phyloP scores from a whole-genome alignment of 2,113 vertebrate species.

The Tragulus kanchil region DNA sequence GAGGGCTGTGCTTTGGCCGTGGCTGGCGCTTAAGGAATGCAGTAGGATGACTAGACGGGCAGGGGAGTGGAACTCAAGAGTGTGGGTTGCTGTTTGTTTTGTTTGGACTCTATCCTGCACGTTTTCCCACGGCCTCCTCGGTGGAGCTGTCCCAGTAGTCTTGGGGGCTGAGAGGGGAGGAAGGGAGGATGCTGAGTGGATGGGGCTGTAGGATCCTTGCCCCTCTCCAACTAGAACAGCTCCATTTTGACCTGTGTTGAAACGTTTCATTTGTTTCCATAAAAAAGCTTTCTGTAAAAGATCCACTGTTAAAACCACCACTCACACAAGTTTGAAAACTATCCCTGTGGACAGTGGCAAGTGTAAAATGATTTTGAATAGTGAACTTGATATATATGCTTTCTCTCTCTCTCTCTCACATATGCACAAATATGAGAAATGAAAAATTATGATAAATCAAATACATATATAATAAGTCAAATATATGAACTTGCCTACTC shows the following conservation, averaged over 20 bases:
- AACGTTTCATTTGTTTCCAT: neutral
- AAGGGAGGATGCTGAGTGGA: neutral
- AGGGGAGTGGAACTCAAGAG: neutral
- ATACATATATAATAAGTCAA: neutral
- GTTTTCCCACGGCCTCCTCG: neutral
- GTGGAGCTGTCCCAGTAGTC: neutral
- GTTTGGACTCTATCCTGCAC: neutral
- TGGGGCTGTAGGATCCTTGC: neutral
- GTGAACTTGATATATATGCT: neutral
- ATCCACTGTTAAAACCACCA: neutral
- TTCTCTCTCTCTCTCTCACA: neutral
- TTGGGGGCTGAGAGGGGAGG: neutral
- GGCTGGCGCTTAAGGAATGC: neutral
- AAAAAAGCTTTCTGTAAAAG: neutral
- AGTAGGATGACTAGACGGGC: neutral
- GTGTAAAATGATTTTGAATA: neutral
- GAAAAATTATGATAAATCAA: neutral
- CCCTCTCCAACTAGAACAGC: neutral
- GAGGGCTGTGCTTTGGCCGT: too few species aligned
- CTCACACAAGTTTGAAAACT: slow-evolving; percentile 3
- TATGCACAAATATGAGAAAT: neutral
- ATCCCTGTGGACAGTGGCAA: neutral
- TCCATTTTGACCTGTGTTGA: neutral
- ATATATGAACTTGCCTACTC: neutral
- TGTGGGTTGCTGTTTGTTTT: neutral